These are phyloP conservation scores for Apamea monoglypha DNA, from an alignment of 2,888 invertebrate species.

Conservation along the genomic window DNA sequence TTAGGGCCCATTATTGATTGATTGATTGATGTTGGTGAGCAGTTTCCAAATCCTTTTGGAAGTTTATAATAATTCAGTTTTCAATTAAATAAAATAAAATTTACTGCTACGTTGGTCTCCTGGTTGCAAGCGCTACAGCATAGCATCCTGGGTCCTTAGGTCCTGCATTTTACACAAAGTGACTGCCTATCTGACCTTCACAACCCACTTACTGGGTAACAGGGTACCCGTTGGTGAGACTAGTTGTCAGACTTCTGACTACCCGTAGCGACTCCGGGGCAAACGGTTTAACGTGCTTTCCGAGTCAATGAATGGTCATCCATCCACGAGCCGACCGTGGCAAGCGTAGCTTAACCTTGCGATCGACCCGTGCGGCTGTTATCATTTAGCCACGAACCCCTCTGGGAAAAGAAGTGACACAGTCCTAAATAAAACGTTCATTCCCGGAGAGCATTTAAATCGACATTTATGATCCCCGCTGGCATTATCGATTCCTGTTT, in stretches of 20 bases:
- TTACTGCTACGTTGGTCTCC: neutral
- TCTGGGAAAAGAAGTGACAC: neutral
- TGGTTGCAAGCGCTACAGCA: too few relatives aligned
- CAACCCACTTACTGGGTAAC: too few relatives aligned
- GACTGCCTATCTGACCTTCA: too few relatives aligned
- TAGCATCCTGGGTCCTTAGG: too few relatives aligned
- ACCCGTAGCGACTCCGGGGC: neutral
- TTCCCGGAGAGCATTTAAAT: neutral
- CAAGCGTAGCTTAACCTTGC: neutral
- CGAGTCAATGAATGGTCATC: neutral
- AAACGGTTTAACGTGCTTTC: neutral
- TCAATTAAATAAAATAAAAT: neutral
- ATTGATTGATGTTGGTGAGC: neutral
- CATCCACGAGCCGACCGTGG: neutral
- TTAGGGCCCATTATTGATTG: neutral
- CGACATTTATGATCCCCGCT: slow-evolving; percentile 36
- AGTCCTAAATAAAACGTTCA: slow-evolving; percentile 8
- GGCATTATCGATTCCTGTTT: slow-evolving; percentile 13
- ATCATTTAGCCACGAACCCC: neutral
- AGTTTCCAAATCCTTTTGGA: neutral
- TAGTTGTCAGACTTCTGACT: too few relatives aligned
- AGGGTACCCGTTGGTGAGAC: too few relatives aligned
- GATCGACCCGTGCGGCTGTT: neutral
- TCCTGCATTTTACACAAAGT: too few relatives aligned
- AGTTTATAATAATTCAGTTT: neutral